Evolutionary conservation across 2,797 vertebrate species (phyloP), one percentile per base, ranked within the genome.

Genomic region (Selene dorsalis): DNA sequence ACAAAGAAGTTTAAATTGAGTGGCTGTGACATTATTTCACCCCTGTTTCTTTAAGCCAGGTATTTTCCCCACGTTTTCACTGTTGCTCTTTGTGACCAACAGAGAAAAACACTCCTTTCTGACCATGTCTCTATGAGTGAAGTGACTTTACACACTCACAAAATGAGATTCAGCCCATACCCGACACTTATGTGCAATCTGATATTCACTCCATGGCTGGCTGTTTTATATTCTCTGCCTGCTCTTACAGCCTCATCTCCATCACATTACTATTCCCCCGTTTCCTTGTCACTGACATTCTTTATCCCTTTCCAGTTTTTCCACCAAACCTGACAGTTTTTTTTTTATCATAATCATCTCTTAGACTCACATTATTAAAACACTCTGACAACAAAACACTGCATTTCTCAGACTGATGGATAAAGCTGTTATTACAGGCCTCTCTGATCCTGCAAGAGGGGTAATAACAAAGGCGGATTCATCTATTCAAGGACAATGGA

Each of bases 361-460:
- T 57, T 87, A 75, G 79, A 80, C 84, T 90, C 81, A 87, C 78
- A 86, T 87, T 83, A 73, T 78, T 77, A 75, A 85, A 91, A 86
- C 63, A 83, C 76, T 74, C 64, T 58, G 35, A 82, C 45, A 80
- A 90, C 55, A 58, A 88, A 90, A 90, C 86, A 92, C 88, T 88
- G 89, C 89, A 87, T 89, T 83, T 82, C 64, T 66, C 50, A 82
- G 84, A 89, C 73, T 82, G 76, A 90, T 86, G 79, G 67, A 84
- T 88, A 85, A 89, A 91, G 86, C 84, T 50, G 86, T 89, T 91
- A 89, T 83, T 86, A 88, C 75, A 80, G 71, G 84, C 88, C 87
- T 92, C 88, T 90, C 77, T 90, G 84, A 91, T 91, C 89, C 90
- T 84, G 90, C 91, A 84, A 91, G 90, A 94, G 89, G 87, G 62